These are phyloP conservation scores for Arge pagana DNA, from an alignment of 2,888 invertebrate species.

Conservation along the genomic window DNA sequence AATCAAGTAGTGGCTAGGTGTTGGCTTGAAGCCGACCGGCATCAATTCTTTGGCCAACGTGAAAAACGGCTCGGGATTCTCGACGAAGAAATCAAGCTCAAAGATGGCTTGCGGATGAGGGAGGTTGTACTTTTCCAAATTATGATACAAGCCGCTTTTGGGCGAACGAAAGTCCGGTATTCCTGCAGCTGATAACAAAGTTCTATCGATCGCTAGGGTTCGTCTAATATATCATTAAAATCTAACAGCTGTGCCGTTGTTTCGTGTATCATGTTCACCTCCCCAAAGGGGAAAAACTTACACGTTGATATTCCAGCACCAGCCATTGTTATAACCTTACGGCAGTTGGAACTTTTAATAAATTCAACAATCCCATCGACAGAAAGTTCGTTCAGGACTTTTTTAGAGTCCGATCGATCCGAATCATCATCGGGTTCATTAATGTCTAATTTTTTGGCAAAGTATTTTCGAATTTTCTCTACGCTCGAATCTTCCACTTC, in stretches of 20 bases:
- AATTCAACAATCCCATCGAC: conserved; percentile 80
- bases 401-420: conserved; percentile 36
- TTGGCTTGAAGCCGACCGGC: conserved; percentile 87
- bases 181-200: conserved; percentile 76
- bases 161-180: conserved; percentile 97
- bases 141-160: conserved; percentile 88
- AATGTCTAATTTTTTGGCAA: conserved; percentile 69
- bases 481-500: conserved; percentile 61
- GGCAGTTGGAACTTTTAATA: conserved; percentile 76
- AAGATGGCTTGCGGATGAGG: conserved; percentile 93
- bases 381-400: conserved; percentile 72
- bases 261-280: neutral
- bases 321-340: conserved; percentile 89
- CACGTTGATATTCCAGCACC: conserved; percentile 97
- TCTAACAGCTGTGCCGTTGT: neutral
- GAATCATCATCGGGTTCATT: conserved; percentile 58
- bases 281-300: conserved; percentile 60
- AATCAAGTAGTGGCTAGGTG: conserved; percentile 89
- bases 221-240: too few relatives aligned
- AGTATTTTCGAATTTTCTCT: conserved; percentile 68
- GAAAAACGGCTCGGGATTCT: conserved; percentile 93
- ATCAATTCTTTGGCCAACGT: conserved; percentile 86
- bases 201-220: too few relatives aligned
- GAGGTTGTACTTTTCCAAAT: conserved; percentile 87
- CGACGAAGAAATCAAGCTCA: conserved; percentile 83